phyloP scores from a whole-genome alignment of 2,797 vertebrate genomes.

The Helicolenus hilgendorfi region DNA sequence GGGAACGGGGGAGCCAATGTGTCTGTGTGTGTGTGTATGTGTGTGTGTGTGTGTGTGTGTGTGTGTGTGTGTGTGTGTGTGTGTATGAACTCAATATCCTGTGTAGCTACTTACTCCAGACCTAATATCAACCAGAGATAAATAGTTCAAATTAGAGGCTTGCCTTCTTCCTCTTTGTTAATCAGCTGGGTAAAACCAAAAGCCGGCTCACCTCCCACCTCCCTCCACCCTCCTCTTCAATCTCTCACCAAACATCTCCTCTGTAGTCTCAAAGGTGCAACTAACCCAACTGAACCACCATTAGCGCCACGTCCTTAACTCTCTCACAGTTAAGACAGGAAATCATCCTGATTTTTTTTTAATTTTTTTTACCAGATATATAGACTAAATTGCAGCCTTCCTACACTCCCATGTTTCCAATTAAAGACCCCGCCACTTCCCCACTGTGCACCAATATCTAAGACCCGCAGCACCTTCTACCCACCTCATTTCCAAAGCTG shows the following conservation, averaged over 20 bases:
- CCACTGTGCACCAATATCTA: constrained; percentile 29
- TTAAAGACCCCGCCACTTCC: constrained; percentile 53
- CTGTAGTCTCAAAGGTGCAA: constrained; percentile 22
- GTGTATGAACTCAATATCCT: constrained; percentile 47
- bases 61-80: constrained; percentile 12
- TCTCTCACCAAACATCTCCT: constrained; percentile 12
- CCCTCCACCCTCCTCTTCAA: background rate
- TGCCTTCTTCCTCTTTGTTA: constrained; percentile 49
- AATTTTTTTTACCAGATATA: constrained; percentile 31
- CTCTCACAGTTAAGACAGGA: background rate
- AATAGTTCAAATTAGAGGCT: constrained; percentile 76
- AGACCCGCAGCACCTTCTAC: constrained; percentile 11
- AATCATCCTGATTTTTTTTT: background rate
- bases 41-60: background rate
- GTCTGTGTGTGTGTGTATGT: background rate
- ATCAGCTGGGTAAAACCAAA: constrained; percentile 44
- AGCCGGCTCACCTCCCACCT: constrained; percentile 10
- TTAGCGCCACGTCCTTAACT: constrained; percentile 27
- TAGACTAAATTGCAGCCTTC: constrained; percentile 44
- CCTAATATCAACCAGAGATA: constrained; percentile 73
- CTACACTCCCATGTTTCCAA: constrained; percentile 41
- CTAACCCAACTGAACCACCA: constrained; percentile 19
- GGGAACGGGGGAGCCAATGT: constrained; percentile 41
- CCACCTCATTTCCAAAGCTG: constrained; percentile 37
- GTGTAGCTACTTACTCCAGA: constrained; percentile 58